These are phyloP conservation scores for Latrodectus hesperus DNA, from an alignment of 2,888 invertebrate genomes.

Conservation along the genomic window DNA sequence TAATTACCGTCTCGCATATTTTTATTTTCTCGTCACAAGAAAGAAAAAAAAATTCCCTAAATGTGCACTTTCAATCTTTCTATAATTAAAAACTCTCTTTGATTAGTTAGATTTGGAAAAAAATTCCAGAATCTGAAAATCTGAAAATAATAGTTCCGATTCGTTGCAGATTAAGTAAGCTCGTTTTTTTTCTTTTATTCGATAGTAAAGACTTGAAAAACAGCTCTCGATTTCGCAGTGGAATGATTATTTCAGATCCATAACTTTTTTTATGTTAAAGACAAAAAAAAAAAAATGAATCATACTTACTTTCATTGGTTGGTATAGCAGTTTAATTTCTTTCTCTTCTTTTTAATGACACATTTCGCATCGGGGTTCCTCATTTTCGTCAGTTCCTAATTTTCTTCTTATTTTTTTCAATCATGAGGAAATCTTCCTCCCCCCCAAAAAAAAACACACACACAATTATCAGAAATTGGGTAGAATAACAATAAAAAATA, in stretches of 20 bases:
- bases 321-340: too few relatives aligned
- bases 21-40: neutral
- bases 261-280: neutral
- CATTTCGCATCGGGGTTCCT: too few relatives aligned
- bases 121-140: neutral
- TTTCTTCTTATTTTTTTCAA: too few relatives aligned
- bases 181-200: slow-evolving; percentile 15
- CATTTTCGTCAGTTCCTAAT: too few relatives aligned
- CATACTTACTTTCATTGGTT: too few relatives aligned
- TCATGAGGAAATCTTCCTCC: too few relatives aligned
- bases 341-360: too few relatives aligned
- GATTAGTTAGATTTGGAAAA: slow-evolving; percentile 62
- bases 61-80: slow-evolving; percentile 44
- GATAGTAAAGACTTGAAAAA: neutral
- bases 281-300: neutral
- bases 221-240: neutral
- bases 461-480: too few relatives aligned
- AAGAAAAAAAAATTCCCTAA: neutral
- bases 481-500: neutral
- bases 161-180: neutral
- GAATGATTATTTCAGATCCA: neutral
- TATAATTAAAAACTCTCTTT: slow-evolving; percentile 61
- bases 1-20: slow-evolving; percentile 49
- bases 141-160: neutral
- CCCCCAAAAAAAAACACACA: too few relatives aligned